Base-by-base conservation (phyloP, 2,888 invertebrate genomes). In the Cheilosia impressa region DNA sequence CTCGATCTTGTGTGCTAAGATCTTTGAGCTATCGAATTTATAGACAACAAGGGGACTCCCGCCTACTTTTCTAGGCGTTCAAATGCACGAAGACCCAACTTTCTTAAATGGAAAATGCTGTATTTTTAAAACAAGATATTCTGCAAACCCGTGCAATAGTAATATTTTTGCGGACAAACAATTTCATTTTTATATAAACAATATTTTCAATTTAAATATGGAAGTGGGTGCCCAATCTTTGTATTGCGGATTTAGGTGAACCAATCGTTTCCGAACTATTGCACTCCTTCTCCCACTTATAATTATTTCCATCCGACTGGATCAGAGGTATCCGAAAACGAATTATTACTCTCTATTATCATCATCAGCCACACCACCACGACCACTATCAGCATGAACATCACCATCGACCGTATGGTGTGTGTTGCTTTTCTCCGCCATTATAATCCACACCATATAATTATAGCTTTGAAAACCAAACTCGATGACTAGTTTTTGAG, bases 401-500 rank as follows among this genome's bases (percentile, higher is more conserved):
- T 27, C 69, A 63, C n/a, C 34, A 53, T 57, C 78, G 13, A 68
- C 72, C 71, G 63, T 72, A 65, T 71, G 69, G 47, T 77, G 62
- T 68, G 53, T 71, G n/a, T 38, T 53, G 41, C 34, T 57, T 55
- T 22, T 57, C 58, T 65, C 68, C 57, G 22, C 69, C 34, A 72
- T 72, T 77, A 69, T 77, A 45, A 65, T 79, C 68, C 58, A 47
- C 78, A 60, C 58, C 69, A 73, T 80, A 72, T 85, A 81, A 85
- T 85, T 85, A 85, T 85, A 72, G 50, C 34, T 76, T 62, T 55
- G 13, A 69, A 75, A 75, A 69, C 50, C 72, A 81, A 85, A 77
- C 77, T 62, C 72, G 81, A 77, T 81, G 85, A 81, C 71, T 81
- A 85, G 81, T 81, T 85, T 84, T 81, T 52, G 72, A 81, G 77